These are phyloP conservation scores for Theocolax elegans DNA, from an alignment of 1,140 invertebrate species.

Conservation along the genomic window DNA sequence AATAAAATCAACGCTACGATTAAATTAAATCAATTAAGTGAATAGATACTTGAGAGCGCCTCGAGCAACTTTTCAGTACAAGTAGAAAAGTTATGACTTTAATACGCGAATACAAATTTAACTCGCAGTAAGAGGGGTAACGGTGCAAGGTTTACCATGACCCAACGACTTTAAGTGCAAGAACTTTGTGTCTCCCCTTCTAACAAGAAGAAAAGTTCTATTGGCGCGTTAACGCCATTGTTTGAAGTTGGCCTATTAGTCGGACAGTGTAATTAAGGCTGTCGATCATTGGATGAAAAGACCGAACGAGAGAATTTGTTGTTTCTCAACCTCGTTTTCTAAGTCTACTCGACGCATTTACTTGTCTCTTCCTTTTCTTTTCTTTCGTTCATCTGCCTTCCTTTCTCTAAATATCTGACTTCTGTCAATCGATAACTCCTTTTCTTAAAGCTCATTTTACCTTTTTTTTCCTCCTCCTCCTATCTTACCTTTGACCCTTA, in stretches of 20 bases:
- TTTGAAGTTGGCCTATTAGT: conserved; percentile 40
- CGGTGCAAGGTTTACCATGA: background rate
- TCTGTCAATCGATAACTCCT: too few relatives aligned
- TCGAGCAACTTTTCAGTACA: conserved; percentile 3
- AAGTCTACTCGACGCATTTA: background rate
- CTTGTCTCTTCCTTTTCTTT: background rate
- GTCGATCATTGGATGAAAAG: conserved; percentile 8
- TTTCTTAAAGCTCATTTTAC: too few relatives aligned
- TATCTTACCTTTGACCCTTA: too few relatives aligned
- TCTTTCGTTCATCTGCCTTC: background rate
- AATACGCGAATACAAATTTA: conserved; percentile 20
- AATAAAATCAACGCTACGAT: background rate
- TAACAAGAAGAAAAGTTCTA: conserved; percentile 2
- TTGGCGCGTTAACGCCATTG: conserved; percentile 21
- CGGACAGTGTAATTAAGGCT: conserved; percentile 36
- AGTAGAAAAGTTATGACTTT: conserved; percentile 28
- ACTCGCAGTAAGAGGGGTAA: background rate
- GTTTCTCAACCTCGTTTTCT: background rate
- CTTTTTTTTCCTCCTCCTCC: too few relatives aligned
- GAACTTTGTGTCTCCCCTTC: background rate
- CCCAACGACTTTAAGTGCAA: too few relatives aligned
- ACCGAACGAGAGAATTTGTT: background rate
- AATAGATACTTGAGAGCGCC: background rate
- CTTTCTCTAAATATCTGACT: background rate
- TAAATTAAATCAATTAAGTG: conserved; percentile 9